Conservation (phyloP, 2,797 vertebrate genomes). For the Catamblyrhynchus diadema region DNA sequence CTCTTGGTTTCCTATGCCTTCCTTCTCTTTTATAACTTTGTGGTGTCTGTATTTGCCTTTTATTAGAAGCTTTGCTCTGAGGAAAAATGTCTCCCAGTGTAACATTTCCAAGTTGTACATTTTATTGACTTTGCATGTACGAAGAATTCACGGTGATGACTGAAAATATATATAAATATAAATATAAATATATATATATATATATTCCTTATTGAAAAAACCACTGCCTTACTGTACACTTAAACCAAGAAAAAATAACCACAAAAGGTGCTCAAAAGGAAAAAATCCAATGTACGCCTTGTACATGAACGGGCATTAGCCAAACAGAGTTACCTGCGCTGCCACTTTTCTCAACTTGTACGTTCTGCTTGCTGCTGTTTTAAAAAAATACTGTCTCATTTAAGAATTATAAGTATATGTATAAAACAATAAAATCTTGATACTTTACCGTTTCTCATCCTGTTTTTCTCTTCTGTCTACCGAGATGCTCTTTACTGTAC, state of each 20-base stretch:
- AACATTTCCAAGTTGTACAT: conserved; percentile 79
- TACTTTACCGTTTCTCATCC: conserved; percentile 52
- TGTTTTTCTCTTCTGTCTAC: not conserved
- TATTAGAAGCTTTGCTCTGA: conserved; percentile 70
- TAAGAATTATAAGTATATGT: conserved; percentile 57
- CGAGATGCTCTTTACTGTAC: not conserved
- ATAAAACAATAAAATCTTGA: conserved; percentile 75
- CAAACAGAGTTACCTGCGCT: conserved; percentile 85
- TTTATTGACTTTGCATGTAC: conserved; percentile 79
- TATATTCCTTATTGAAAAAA: conserved; percentile 71
- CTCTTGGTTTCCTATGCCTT: conserved; percentile 62
- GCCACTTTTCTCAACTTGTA: conserved; percentile 83
- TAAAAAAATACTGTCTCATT: conserved; percentile 65
- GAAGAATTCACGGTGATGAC: conserved; percentile 49
- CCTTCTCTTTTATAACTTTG: conserved; percentile 51
- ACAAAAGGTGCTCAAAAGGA: conserved; percentile 76
- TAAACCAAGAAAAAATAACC: conserved; percentile 71
- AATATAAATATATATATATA: conserved; percentile 61
- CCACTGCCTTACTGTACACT: conserved; percentile 87
- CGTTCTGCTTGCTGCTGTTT: conserved; percentile 87
- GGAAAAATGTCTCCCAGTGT: conserved; percentile 51
- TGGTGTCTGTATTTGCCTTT: conserved; percentile 63
- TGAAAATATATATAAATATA: conserved; percentile 63
- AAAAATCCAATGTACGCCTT: conserved; percentile 66
- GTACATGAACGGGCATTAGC: conserved; percentile 88